A percentile compares a stretch with the other conserved stretches of the same genome.
Evolutionary conservation across 92 coral and sea anemone genomes (phyloP).

Genomic region (Epizoanthus ramosus): DNA sequence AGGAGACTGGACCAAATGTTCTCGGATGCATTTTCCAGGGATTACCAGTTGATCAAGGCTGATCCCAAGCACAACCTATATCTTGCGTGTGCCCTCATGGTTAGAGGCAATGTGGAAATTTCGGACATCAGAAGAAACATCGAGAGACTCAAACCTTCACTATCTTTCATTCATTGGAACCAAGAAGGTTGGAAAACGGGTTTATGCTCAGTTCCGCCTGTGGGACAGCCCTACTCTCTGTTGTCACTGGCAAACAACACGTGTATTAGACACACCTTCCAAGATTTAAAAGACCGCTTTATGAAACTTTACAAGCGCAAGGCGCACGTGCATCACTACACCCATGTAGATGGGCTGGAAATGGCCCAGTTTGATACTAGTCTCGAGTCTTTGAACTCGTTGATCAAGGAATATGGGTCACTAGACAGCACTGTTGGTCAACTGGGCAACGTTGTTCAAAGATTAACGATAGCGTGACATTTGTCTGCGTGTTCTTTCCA

Average conservation of each 20-base stretch:
- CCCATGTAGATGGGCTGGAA: slow-evolving; percentile 86
- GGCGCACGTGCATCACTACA: slow-evolving; percentile 95
- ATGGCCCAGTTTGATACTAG: slow-evolving; percentile 78
- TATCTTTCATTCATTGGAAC: slow-evolving; percentile 96
- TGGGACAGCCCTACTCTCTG: slow-evolving; percentile 93
- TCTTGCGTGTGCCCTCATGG: slow-evolving; percentile 94
- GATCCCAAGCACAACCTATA: slow-evolving; percentile 92
- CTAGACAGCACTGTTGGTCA: slow-evolving; percentile 69
- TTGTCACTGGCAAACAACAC: slow-evolving; percentile 92
- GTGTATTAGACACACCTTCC: slow-evolving; percentile 89
- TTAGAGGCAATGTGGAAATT: slow-evolving; percentile 92
- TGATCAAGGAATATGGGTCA: slow-evolving; percentile 76
- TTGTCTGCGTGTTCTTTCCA: too few species aligned
- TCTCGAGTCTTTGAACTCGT: slow-evolving; percentile 76
- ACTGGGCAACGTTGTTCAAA: slow-evolving; percentile 66
- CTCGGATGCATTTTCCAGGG: slow-evolving; percentile 94
- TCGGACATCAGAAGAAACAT: slow-evolving; percentile 95
- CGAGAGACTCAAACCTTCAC: slow-evolving; percentile 87
- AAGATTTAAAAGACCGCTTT: slow-evolving; percentile 80
- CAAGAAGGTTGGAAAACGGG: slow-evolving; percentile 99
- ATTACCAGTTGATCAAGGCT: slow-evolving; percentile 93
- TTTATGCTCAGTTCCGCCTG: slow-evolving; percentile 93
- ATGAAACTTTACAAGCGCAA: slow-evolving; percentile 89
- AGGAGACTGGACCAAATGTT: slow-evolving; percentile 95
- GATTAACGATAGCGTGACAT: slow-evolving; percentile 73